Conservation (phyloP, 2,797 vertebrate genomes). For the Cryptoprocta ferox region DNA sequence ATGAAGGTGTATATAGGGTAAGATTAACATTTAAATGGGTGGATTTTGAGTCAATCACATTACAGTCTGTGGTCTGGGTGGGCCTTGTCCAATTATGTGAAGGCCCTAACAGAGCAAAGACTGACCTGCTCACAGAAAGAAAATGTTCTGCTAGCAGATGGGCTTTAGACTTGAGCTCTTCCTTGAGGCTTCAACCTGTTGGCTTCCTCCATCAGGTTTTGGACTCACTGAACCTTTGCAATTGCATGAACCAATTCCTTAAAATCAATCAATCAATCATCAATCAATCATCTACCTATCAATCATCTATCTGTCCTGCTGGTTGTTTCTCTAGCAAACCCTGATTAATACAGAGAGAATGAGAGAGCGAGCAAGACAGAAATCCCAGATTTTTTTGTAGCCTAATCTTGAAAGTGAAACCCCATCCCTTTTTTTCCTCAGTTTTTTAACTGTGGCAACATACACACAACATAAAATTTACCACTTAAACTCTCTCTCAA, state of each 20-base stretch:
- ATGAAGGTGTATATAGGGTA: not conserved
- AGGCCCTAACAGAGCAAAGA: not conserved
- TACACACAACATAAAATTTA: not conserved
- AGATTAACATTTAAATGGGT: not conserved
- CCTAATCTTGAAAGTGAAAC: not conserved
- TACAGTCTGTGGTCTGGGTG: fast-evolving
- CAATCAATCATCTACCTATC: not conserved
- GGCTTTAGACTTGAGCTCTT: not conserved
- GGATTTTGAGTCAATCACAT: not conserved
- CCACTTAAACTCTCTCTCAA: no score
- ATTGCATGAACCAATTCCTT: not conserved
- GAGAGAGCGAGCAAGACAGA: not conserved
- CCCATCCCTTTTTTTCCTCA: not conserved
- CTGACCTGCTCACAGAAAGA: not conserved
- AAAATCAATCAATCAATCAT: not conserved
- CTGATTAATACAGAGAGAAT: not conserved
- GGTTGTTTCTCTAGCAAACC: not conserved
- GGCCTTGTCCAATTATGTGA: not conserved
- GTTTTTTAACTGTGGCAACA: not conserved
- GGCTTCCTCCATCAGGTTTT: not conserved
- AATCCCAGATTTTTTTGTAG: not conserved
- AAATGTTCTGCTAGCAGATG: not conserved
- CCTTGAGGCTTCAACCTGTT: not conserved
- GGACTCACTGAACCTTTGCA: not conserved
- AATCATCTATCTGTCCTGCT: no score